Evolutionary conservation across 2,797 vertebrate species (phyloP).

Genomic region (Hybognathus amarus): DNA sequence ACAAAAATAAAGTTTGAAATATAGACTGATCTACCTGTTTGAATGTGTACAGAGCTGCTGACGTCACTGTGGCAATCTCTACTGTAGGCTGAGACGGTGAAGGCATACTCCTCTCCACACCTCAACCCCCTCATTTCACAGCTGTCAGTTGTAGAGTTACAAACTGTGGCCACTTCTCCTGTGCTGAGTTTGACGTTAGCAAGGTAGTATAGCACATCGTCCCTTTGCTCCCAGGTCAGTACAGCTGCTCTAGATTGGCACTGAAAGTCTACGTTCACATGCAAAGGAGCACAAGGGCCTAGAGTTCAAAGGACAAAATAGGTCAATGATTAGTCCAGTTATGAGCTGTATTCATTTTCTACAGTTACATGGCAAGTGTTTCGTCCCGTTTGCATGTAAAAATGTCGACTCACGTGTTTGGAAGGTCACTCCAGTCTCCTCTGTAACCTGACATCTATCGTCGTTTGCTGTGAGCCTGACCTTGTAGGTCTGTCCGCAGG

Average conservation of each 20-base stretch:
- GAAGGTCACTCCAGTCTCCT: slow-evolving; percentile 57
- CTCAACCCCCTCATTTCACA: slow-evolving; percentile 69
- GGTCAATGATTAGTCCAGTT: background rate
- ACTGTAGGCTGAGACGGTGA: slow-evolving; percentile 69
- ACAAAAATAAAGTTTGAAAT: background rate
- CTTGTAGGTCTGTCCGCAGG: slow-evolving; percentile 74
- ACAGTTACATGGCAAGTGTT: background rate
- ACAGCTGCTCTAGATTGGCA: slow-evolving; percentile 69
- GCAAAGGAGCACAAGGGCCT: slow-evolving; percentile 77
- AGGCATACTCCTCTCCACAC: slow-evolving; percentile 72
- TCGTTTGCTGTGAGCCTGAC: slow-evolving; percentile 67
- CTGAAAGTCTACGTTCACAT: slow-evolving; percentile 68
- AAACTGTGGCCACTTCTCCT: slow-evolving; percentile 54
- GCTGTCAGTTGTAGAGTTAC: slow-evolving; percentile 71
- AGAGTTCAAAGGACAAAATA: slow-evolving; percentile 9
- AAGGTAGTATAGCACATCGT: slow-evolving; percentile 67
- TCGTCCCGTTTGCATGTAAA: background rate
- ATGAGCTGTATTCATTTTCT: background rate
- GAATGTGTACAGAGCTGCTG: slow-evolving; percentile 66
- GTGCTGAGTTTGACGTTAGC: slow-evolving; percentile 61
- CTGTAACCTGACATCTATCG: slow-evolving; percentile 61
- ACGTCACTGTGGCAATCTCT: slow-evolving; percentile 67
- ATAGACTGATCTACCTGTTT: slow-evolving; percentile 69
- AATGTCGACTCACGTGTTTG: slow-evolving; percentile 73
- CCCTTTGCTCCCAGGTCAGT: slow-evolving; percentile 70